Base-by-base conservation (phyloP, 2,888 invertebrate species). In the Danaus chrysippus region DNA sequence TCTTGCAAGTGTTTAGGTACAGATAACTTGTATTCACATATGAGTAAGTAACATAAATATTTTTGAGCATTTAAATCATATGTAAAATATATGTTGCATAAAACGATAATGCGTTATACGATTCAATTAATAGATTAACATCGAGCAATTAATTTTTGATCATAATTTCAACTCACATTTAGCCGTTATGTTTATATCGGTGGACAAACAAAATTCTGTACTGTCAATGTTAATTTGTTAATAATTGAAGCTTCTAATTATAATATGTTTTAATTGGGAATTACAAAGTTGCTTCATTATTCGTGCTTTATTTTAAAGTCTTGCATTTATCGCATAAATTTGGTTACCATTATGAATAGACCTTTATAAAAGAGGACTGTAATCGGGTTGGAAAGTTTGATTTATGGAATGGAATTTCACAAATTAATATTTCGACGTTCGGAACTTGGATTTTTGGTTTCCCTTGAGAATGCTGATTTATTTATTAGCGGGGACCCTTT, bases 381-480 rank as follows among this genome's bases (percentile, higher is more conserved):
- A 67, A 64, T 67, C 62, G 60, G 64, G 62, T 63, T 42, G 62
- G 66, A 69, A 71, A 71, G 67, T 75, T 73, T 77, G 76, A 79
- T 77, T 79, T 77, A 78, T 76, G 73, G 65, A 66, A 68, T 64
- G 65, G 67, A 71, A 71, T 70, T 68, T 64, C 64, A 68, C 62
- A 73, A 74, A 75, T 76, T 74, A 75, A 73, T 75, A 75, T 74
- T 72, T 68, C 57, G 64, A 61, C 65, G 64, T 73, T 65, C 67
- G 69, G 56, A 69, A 70, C 70, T 71, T 70, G 69, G 68, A 69
- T 73, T 71, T 71, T 70, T 68, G 70, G 70, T 65, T 61, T 64
- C 55, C 68, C 63, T 63, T 60, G 61, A 58, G 67, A 66, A 65
- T 65, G 63, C 55, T 66, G 70, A 70, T 69, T 71, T 70, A 71